Percentiles rank a stretch among this genome's conserved stretches.
phyloP scores from a whole-genome alignment of 2,888 invertebrate species.

The Drosophila suboccidentalis region DNA sequence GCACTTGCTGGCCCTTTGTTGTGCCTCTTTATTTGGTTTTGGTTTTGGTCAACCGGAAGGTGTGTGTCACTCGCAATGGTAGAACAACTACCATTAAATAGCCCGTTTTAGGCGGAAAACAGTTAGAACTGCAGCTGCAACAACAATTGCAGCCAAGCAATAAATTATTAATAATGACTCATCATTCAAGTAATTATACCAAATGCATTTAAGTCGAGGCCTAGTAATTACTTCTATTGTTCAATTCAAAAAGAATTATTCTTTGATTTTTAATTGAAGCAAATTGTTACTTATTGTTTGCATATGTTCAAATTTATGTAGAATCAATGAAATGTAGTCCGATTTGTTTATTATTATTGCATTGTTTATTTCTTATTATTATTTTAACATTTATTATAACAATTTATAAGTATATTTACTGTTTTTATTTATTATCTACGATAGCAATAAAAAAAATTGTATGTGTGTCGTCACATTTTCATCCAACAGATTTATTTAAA shows the following conservation, averaged over 20 bases:
- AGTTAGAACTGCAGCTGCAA: slow-evolving; percentile 11
- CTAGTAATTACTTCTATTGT: slow-evolving; percentile 5
- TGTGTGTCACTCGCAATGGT: slow-evolving; percentile 44
- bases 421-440: neutral
- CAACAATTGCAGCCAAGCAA: slow-evolving; percentile 26
- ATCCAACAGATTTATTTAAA: neutral
- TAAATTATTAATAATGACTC: slow-evolving; percentile 33
- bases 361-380: neutral
- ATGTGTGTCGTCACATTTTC: neutral
- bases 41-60: slow-evolving; percentile 61
- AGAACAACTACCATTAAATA: slow-evolving; percentile 49
- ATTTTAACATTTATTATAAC: neutral
- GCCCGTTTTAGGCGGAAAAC: slow-evolving; percentile 11
- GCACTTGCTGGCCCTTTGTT: slow-evolving; percentile 60
- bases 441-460: neutral
- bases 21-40: slow-evolving; percentile 11
- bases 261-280: neutral
- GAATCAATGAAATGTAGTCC: no score
- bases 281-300: neutral
- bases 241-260: neutral
- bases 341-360: neutral
- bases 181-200: slow-evolving; percentile 8
- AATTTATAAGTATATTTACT: neutral
- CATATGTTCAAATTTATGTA: neutral
- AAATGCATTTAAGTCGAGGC: slow-evolving; percentile 6